Conservation (phyloP, 2,888 invertebrate species). For the Zeuzera pyrina region DNA sequence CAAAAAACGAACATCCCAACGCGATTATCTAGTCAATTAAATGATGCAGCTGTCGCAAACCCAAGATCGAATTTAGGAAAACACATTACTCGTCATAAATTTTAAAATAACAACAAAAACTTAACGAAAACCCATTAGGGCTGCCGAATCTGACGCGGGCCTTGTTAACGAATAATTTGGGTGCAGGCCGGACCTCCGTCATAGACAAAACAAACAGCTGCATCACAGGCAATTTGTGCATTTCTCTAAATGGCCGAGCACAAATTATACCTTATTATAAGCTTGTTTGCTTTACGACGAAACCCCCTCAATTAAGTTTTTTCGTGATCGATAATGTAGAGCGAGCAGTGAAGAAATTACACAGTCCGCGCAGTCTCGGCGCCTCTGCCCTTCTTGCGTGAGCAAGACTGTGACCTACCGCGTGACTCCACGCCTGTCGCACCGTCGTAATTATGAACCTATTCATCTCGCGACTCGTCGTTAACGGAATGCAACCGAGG, state of each 20-base stretch:
- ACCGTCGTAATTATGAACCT: conserved; percentile 30
- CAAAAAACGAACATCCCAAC: too few relatives aligned
- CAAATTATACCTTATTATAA: conserved; percentile 74
- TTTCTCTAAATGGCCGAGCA: conserved; percentile 72
- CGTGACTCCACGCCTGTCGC: neutral
- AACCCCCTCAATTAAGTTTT: conserved; percentile 71
- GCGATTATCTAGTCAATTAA: too few relatives aligned
- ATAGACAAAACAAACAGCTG: conserved; percentile 74
- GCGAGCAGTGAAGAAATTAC: conserved; percentile 69
- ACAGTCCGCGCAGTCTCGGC: conserved; percentile 54
- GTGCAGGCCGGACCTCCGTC: conserved; percentile 63
- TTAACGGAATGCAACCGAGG: conserved; percentile 28
- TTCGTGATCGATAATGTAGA: conserved; percentile 67
- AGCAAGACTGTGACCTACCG: conserved; percentile 20
- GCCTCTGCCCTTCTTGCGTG: conserved; percentile 49
- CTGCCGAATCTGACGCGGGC: conserved; percentile 72
- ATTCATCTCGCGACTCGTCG: conserved; percentile 34
- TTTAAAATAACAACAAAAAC: conserved; percentile 63
- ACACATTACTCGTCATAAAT: conserved; percentile 64
- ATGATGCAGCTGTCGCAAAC: conserved; percentile 54
- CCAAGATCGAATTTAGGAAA: conserved; percentile 50
- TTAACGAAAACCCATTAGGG: conserved; percentile 72
- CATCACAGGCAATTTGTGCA: conserved; percentile 65
- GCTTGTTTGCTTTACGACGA: conserved; percentile 73
- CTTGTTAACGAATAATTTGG: conserved; percentile 72